phyloP scores from a whole-genome alignment of 2,888 invertebrate species.

The Tetranychus truncatus region DNA sequence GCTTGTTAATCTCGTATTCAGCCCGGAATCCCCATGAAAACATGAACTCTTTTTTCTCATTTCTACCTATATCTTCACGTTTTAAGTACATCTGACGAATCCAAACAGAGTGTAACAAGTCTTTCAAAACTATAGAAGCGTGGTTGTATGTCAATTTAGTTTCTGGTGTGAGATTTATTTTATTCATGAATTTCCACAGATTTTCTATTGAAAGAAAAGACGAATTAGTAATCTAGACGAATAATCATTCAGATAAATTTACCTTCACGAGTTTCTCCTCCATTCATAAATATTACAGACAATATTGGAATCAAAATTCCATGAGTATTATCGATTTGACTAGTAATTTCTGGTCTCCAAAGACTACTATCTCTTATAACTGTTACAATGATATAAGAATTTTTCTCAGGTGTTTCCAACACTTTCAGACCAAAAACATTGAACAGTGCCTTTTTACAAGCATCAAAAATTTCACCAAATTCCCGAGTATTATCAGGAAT shows the following conservation, averaged over 20 bases:
- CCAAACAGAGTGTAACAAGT: slow-evolving; percentile 13
- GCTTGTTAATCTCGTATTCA: slow-evolving; percentile 14
- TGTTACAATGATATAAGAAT: slow-evolving; percentile 15
- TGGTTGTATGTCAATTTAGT: slow-evolving; percentile 4
- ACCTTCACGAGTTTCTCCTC: slow-evolving; percentile 8
- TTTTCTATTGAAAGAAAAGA: background rate
- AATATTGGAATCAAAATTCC: slow-evolving; percentile 13
- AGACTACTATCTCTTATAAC: background rate
- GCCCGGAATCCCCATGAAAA: slow-evolving; percentile 18
- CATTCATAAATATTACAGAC: slow-evolving; percentile 15
- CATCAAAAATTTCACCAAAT: background rate
- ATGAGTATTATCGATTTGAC: background rate
- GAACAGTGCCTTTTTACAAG: background rate
- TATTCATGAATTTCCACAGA: slow-evolving; percentile 15
- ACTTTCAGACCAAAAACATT: slow-evolving; percentile 12
- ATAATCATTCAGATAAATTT: background rate
- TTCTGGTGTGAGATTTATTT: slow-evolving; percentile 8
- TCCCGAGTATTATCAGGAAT: background rate
- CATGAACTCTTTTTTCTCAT: slow-evolving; percentile 4
- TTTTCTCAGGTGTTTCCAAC: slow-evolving; percentile 10
- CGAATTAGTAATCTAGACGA: background rate
- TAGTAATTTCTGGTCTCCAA: background rate
- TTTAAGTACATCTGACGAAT: slow-evolving; percentile 16
- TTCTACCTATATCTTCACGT: slow-evolving; percentile 5
- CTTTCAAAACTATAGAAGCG: slow-evolving; percentile 4